Percentiles rank a stretch among this genome's conserved stretches.
Conservation (phyloP, 2,113 vertebrate genomes). For the Telmatochromis brichardi region DNA sequence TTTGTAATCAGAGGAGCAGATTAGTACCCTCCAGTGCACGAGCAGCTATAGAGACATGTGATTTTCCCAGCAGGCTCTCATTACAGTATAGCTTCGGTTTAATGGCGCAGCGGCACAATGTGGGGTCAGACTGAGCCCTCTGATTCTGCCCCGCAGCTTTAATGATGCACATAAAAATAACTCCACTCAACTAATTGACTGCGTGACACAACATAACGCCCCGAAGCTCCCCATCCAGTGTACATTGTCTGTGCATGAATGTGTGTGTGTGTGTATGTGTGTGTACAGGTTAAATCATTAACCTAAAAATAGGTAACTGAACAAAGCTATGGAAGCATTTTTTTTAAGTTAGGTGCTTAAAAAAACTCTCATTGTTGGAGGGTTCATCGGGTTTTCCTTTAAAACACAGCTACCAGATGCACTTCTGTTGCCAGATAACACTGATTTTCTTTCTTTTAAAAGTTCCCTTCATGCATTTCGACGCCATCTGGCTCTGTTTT, state of each 20-base stretch:
- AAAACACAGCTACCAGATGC: neutral
- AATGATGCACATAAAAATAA: slow-evolving; percentile 42
- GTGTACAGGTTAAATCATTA: slow-evolving; percentile 39
- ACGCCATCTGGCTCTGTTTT: slow-evolving; percentile 66
- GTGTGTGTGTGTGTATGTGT: neutral
- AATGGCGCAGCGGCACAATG: slow-evolving; percentile 39
- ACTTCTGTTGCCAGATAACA: slow-evolving; percentile 34
- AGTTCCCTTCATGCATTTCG: slow-evolving; percentile 49
- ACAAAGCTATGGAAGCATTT: neutral
- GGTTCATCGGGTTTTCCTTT: slow-evolving; percentile 22
- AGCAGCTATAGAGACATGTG: slow-evolving; percentile 60
- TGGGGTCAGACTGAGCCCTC: slow-evolving; percentile 49
- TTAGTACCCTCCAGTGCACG: slow-evolving; percentile 64
- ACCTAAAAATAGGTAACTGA: slow-evolving; percentile 5
- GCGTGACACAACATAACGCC: neutral
- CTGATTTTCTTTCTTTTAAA: slow-evolving; percentile 46
- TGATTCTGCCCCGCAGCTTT: slow-evolving; percentile 38
- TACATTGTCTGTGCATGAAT: neutral
- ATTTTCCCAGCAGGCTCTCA: slow-evolving; percentile 71
- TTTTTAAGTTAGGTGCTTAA: neutral
- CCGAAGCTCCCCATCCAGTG: neutral
- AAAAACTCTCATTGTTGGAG: slow-evolving; percentile 13
- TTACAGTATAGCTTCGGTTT: slow-evolving; percentile 58
- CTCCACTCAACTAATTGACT: slow-evolving; percentile 28
- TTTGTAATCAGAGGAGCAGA: slow-evolving; percentile 68